Evolutionary conservation across 1,140 invertebrate species (phyloP).

Genomic region (Temnothorax curvispinosus): DNA sequence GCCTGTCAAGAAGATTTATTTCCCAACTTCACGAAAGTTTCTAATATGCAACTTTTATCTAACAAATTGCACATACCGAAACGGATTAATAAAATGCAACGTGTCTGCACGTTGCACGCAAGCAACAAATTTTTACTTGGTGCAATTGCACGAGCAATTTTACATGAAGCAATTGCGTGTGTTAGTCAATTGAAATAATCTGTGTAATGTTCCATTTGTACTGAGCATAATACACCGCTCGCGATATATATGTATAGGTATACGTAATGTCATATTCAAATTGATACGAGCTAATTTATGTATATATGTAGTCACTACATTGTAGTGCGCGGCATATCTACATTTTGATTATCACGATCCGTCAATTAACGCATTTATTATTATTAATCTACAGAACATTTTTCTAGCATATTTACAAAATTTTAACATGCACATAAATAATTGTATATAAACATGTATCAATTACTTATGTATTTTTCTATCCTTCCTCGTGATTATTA

Average conservation of each 20-base stretch:
- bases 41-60: conserved; percentile 40
- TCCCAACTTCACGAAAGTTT: conserved; percentile 33
- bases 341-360: no score
- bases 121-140: not conserved
- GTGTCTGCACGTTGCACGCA: conserved; percentile 1
- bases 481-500: no score
- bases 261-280: not conserved
- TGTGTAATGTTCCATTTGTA: conserved; percentile 6
- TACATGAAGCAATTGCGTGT: conserved; percentile 1
- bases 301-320: no score
- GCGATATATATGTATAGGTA: not conserved
- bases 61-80: conserved; percentile 15
- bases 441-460: no score
- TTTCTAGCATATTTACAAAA: no score
- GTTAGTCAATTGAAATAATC: not conserved
- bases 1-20: conserved; percentile 43
- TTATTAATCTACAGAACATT: no score
- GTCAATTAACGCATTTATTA: no score
- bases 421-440: no score
- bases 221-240: not conserved
- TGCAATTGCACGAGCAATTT: not conserved
- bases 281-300: not conserved
- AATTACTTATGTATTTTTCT: no score
- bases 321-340: no score
- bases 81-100: not conserved